Percentiles rank a stretch among this genome's conserved stretches.
Evolutionary conservation across 35 echinoderm and acorn worm genomes (phyloP).

Genomic region (Anneissia japonica): DNA sequence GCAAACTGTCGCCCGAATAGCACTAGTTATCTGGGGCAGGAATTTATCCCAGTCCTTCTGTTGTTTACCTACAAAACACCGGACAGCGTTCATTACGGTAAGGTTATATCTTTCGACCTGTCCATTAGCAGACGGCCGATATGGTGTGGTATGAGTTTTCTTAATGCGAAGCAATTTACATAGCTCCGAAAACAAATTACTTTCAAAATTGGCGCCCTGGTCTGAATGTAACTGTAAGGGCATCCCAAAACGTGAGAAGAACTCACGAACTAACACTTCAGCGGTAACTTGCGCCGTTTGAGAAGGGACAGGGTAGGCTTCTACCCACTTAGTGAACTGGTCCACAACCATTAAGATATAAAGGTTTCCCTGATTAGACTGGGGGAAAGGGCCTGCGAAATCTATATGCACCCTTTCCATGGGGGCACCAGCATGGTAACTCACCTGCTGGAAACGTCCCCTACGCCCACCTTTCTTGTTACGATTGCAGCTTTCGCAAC

Average conservation of each 20-base stretch:
- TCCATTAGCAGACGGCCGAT: conserved; percentile 30
- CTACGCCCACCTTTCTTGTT: neutral
- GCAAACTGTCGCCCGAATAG: conserved; percentile 24
- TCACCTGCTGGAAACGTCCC: neutral
- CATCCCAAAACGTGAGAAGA: conserved; percentile 42
- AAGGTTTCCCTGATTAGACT: neutral
- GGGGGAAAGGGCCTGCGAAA: conserved; percentile 6
- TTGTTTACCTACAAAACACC: conserved; percentile 24
- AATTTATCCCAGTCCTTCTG: conserved; percentile 29
- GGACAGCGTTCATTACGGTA: conserved; percentile 39
- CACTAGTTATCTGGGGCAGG: neutral
- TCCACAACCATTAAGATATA: conserved; percentile 34
- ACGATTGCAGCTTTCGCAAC: neutral
- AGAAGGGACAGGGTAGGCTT: conserved; percentile 1
- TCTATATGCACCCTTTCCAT: conserved; percentile 42
- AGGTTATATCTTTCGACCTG: conserved; percentile 47
- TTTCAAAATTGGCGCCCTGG: conserved; percentile 50
- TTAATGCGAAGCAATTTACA: conserved; percentile 13
- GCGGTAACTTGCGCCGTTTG: conserved; percentile 34
- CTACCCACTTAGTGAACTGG: conserved; percentile 46
- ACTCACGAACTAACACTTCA: neutral
- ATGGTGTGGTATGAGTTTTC: conserved; percentile 29
- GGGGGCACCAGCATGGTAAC: conserved; percentile 36
- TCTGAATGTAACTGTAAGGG: conserved; percentile 31
- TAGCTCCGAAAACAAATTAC: conserved; percentile 4